Conservation (phyloP, 1,140 invertebrate genomes). For the Aphis gossypii region DNA sequence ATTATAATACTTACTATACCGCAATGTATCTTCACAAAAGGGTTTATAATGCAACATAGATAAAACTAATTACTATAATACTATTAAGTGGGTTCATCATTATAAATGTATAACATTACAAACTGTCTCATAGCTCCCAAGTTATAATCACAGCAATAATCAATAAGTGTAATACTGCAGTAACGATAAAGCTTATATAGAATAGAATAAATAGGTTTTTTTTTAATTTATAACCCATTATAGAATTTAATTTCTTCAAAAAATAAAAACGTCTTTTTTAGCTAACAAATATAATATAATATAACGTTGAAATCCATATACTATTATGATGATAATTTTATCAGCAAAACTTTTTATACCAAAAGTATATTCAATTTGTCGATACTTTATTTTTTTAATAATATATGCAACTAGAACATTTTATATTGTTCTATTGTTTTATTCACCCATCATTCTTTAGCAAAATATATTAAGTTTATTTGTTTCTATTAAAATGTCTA, state of each 20-base stretch:
- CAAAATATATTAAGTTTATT: neutral
- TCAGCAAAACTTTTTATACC: neutral
- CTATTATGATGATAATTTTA: neutral
- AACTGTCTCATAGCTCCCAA: neutral
- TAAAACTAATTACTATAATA: neutral
- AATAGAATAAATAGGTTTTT: neutral
- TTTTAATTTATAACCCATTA: neutral
- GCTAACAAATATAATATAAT: neutral
- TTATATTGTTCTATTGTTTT: neutral
- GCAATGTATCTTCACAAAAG: no score
- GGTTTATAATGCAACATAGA: neutral
- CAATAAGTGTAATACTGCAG: neutral
- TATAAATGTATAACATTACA: no score
- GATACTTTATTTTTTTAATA: neutral
- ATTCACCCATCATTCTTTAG: neutral
- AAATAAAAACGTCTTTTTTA: neutral
- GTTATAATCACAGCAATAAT: neutral
- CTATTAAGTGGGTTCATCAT: neutral
- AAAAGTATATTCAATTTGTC: neutral
- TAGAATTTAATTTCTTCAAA: neutral
- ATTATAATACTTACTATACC: no score
- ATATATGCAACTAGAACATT: neutral
- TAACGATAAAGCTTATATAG: neutral
- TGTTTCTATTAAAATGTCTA: neutral
- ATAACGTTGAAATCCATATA: neutral